phyloP scores from a whole-genome alignment of 2,113 vertebrate species.

The Ptyas mucosa region DNA sequence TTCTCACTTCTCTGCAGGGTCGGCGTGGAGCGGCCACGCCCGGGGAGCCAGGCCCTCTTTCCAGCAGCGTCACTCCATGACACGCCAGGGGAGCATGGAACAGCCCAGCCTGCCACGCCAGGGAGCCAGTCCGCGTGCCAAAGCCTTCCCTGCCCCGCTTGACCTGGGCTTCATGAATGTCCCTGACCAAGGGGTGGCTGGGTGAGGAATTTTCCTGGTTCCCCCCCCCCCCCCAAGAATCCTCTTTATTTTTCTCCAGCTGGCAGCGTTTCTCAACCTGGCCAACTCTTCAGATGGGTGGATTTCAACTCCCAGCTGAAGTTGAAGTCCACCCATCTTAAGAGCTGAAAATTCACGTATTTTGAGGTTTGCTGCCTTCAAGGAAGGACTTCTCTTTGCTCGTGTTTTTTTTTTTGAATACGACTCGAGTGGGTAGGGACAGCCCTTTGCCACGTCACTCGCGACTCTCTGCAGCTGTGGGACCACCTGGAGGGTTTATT shows the following conservation, averaged over 20 bases:
- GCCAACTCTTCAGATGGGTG: not conserved
- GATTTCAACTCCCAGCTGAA: not conserved
- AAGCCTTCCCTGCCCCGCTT: not conserved
- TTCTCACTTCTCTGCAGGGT: slow-evolving; percentile 23
- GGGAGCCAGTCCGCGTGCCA: slow-evolving; percentile 41
- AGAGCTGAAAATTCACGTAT: too few species aligned
- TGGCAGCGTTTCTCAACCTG: not conserved
- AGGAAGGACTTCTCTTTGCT: too few species aligned
- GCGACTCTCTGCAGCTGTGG: too few species aligned
- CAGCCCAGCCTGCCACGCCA: slow-evolving; percentile 75
- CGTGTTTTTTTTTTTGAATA: too few species aligned
- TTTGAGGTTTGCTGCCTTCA: too few species aligned
- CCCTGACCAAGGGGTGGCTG: slow-evolving; percentile 79
- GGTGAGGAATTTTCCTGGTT: slow-evolving; percentile 53
- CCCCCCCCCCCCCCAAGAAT: too few species aligned
- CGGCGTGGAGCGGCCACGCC: not conserved
- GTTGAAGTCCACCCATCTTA: too few species aligned
- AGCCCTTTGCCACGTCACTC: not conserved
- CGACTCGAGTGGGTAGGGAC: too few species aligned
- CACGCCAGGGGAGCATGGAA: slow-evolving; percentile 75
- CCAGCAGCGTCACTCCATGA: slow-evolving; percentile 58
- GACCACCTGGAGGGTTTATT: not conserved
- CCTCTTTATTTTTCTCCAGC: too few species aligned
- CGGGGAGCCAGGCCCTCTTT: not conserved
- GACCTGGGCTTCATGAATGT: slow-evolving; percentile 81